Evolutionary conservation across 2,113 vertebrate species (phyloP).

Genomic region (Dipodomys ordii): DNA sequence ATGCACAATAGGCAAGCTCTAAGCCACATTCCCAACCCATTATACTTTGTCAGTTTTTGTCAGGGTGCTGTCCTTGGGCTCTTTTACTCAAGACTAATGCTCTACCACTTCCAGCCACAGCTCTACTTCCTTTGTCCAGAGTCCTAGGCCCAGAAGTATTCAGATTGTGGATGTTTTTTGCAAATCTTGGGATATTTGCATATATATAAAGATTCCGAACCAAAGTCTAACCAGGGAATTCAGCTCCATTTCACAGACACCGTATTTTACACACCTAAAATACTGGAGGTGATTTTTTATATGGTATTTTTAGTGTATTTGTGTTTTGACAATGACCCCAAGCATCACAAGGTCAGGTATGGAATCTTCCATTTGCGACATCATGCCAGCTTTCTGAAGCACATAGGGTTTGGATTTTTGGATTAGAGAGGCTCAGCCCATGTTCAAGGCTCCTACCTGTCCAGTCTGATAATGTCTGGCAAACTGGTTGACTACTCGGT

Average conservation of each 20-base stretch:
- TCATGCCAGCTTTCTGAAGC: not conserved
- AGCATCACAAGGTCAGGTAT: not conserved
- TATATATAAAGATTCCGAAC: too few relatives aligned
- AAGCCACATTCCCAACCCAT: too few relatives aligned
- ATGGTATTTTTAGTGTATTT: not conserved
- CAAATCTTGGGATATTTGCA: not conserved
- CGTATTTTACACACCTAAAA: not conserved
- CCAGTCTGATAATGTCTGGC: slow-evolving; percentile 97
- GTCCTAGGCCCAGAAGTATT: not conserved
- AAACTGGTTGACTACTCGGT: slow-evolving; percentile 96
- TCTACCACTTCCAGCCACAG: too few relatives aligned
- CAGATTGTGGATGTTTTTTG: not conserved
- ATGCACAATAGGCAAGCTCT: too few relatives aligned
- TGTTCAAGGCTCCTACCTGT: slow-evolving; percentile 88
- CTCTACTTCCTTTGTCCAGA: too few relatives aligned
- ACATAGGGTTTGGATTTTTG: not conserved
- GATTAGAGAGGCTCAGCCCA: not conserved
- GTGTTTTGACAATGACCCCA: not conserved
- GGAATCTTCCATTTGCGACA: not conserved
- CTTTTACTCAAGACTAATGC: too few relatives aligned
- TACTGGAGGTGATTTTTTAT: not conserved
- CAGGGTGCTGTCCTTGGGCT: too few relatives aligned
- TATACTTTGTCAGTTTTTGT: too few relatives aligned
- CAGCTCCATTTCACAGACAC: not conserved
- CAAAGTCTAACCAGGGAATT: not conserved